A percentile compares a stretch with the other conserved stretches of the same genome.
Conservation (phyloP, 2,888 invertebrate species). For the Philereme transversata region DNA sequence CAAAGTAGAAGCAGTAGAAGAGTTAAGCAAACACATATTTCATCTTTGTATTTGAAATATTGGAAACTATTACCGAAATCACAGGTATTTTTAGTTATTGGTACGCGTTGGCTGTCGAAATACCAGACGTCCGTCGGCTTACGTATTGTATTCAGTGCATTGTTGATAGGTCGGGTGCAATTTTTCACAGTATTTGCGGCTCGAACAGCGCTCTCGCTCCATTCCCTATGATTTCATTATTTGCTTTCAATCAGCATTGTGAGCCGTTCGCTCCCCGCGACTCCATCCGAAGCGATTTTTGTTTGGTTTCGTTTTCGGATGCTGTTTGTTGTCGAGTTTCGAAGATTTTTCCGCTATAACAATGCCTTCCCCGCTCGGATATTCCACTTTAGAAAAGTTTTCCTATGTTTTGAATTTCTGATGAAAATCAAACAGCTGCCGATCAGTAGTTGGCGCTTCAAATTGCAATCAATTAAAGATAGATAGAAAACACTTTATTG, state of each 20-base stretch:
- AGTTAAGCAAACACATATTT: no score
- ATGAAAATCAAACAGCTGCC: constrained; percentile 29
- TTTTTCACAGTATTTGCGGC: constrained; percentile 77
- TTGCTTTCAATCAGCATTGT: constrained; percentile 83
- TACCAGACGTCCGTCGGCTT: constrained; percentile 33
- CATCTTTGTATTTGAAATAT: not conserved
- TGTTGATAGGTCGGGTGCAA: constrained; percentile 65
- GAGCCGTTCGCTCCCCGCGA: constrained; percentile 58
- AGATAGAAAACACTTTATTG: no score
- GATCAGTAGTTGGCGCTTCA: constrained; percentile 11
- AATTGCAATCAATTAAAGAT: constrained; percentile 3
- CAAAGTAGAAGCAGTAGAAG: no score
- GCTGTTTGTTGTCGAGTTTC: constrained; percentile 75
- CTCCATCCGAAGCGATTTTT: constrained; percentile 68
- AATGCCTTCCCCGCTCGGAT: constrained; percentile 29
- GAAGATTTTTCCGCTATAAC: constrained; percentile 60
- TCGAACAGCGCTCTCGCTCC: constrained; percentile 51
- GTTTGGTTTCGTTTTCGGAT: constrained; percentile 81
- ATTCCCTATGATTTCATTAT: constrained; percentile 82
- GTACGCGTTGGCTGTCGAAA: constrained; percentile 14
- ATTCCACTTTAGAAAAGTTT: constrained; percentile 32
- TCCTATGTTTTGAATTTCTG: constrained; percentile 27
- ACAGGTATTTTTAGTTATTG: constrained; percentile 12
- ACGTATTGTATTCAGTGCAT: constrained; percentile 54
- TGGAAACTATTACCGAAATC: constrained; percentile 1